Base-by-base conservation (phyloP, 2,888 invertebrate species). In the Linyphia triangularis region DNA sequence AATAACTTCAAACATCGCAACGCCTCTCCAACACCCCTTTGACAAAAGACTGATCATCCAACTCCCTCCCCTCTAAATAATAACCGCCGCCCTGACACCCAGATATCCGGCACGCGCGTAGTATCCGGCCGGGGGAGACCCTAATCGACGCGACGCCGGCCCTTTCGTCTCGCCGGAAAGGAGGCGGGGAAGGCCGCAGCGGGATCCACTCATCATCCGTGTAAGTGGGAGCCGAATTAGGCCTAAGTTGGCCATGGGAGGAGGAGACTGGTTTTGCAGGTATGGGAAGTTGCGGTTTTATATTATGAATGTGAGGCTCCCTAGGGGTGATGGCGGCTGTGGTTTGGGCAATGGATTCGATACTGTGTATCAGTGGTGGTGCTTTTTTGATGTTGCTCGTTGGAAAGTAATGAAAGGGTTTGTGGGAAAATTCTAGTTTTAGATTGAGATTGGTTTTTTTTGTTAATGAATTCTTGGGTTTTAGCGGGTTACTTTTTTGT, bases 181-280 rank as follows among this genome's bases (percentile, higher is more conserved):
- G n/a, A 30, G 30, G 51, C 33, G 43, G 72, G 63, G 16, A 33
- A 26, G 51, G 63, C 83, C 65, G 83, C 83, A 43, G 73, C 57
- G 73, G 73, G 65, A 30, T 28, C 24, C 83, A 43, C 43, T 73
- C 73, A 28, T 51, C 73, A 63, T 16, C 65, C 73, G 73, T 65
- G 43, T 40, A 79, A 83, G 73, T 51, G 73, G 63, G 72, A 63
- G 72, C 73, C 63, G 72, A 73, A 73, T 73, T 83, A 83, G 73
- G 73, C 83, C 43, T 83, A 83, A 22, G 83, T 63, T n/a, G 28
- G 33, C n/a, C n/a, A n/a, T 16, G 19, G 26, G 28, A 28, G 30
- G 19, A 22, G 28, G 43, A 28, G 67, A 79, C 67, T 67, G 67
- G 79, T 78, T 78, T 67, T 67, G 33, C 61, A 7, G 57, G 16